Conservation (phyloP, 2,113 vertebrate species). For the Talpa occidentalis region DNA sequence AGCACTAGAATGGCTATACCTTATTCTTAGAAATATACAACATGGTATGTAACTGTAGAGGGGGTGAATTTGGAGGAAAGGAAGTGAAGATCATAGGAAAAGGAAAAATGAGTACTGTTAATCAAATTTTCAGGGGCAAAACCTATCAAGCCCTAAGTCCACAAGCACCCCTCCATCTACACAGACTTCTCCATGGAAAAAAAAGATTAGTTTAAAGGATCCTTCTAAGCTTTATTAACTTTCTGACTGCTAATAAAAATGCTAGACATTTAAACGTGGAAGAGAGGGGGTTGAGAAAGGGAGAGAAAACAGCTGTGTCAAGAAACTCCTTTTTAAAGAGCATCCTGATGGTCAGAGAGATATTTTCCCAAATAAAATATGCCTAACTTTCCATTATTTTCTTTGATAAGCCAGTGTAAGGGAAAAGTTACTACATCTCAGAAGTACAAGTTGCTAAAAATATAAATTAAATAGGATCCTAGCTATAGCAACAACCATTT, state of each 20-base stretch:
- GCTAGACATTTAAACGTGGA: background rate
- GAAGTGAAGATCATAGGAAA: background rate
- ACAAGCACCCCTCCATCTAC: background rate
- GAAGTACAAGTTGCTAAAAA: background rate
- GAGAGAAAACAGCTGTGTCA: background rate
- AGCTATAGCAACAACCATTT: background rate
- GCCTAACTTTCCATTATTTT: background rate
- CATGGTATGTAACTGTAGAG: background rate
- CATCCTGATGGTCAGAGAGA: background rate
- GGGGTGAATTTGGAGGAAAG: background rate
- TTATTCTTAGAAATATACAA: constrained; percentile 6
- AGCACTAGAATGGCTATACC: background rate
- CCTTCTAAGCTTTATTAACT: background rate
- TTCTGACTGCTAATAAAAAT: background rate
- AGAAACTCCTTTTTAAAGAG: constrained; percentile 30
- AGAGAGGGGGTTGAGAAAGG: background rate
- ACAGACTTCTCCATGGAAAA: background rate
- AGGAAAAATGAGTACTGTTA: background rate
- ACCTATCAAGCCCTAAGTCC: background rate
- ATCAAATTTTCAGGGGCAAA: background rate
- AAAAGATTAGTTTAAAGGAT: background rate
- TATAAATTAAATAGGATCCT: constrained; percentile 9
- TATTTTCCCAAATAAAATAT: background rate
- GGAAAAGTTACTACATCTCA: background rate
- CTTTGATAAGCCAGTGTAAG: background rate